Percentiles rank a stretch among this genome's conserved stretches.
Evolutionary conservation across 2,797 vertebrate genomes (phyloP).

Genomic region (Poecilia wingei): DNA sequence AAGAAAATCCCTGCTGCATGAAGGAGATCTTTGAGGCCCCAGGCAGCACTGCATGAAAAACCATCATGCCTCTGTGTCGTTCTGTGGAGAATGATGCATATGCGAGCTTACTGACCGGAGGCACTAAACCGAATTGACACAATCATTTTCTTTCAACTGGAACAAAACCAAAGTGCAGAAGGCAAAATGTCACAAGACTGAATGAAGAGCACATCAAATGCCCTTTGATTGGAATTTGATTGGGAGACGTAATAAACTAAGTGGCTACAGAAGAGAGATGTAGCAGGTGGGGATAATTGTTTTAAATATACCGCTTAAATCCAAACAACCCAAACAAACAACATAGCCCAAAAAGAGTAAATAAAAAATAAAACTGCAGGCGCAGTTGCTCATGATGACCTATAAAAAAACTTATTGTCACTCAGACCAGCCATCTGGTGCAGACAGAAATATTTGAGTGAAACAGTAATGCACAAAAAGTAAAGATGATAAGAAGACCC

Average conservation of each 20-base stretch:
- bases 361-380: background rate
- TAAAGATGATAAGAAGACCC: background rate
- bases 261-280: background rate
- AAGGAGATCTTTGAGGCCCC: background rate
- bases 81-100: background rate
- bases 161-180: background rate
- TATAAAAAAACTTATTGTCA: background rate
- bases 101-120: background rate
- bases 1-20: background rate
- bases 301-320: background rate
- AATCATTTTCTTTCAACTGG: background rate
- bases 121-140: background rate
- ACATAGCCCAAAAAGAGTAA: background rate
- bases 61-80: background rate
- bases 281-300: background rate
- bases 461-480: background rate
- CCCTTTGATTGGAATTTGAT: too few relatives aligned
- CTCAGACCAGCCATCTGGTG: background rate
- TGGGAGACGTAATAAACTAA: background rate
- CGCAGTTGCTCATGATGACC: background rate
- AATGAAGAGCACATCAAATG: background rate
- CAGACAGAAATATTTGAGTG: background rate
- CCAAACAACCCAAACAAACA: background rate
- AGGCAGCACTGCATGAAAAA: background rate
- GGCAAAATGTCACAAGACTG: background rate